A percentile compares a stretch with the other conserved stretches of the same genome.
These are phyloP conservation scores for Meloidogyne floridensis DNA, from an alignment of 1,140 invertebrate genomes.

Conservation along the genomic window DNA sequence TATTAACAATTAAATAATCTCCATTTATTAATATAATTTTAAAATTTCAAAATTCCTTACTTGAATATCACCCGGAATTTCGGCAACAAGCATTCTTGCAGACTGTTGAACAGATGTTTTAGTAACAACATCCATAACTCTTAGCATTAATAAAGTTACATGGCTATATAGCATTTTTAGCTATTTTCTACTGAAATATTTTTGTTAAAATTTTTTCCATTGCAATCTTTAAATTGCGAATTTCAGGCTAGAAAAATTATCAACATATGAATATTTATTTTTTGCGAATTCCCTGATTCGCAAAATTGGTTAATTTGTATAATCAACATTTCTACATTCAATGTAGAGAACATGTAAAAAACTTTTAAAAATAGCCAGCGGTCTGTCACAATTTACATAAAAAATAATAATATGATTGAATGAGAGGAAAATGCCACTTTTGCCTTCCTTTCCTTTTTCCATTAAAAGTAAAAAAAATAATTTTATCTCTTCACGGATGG, in stretches of 20 bases:
- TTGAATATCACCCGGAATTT: slow-evolving; percentile 65
- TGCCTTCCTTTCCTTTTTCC: neutral
- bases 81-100: slow-evolving; percentile 63
- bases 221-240: too few species aligned
- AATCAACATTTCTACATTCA: too few species aligned
- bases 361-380: neutral
- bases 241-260: too few species aligned
- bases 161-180: slow-evolving; percentile 44
- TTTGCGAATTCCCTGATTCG: too few species aligned
- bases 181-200: neutral
- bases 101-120: slow-evolving; percentile 65
- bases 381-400: neutral
- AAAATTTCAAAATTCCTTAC: slow-evolving; percentile 29
- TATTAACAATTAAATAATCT: too few species aligned
- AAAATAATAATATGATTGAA: neutral
- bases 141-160: slow-evolving; percentile 41
- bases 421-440: neutral
- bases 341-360: neutral
- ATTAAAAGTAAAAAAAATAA: neutral
- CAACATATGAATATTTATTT: too few species aligned
- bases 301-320: too few species aligned
- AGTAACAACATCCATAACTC: slow-evolving; percentile 60
- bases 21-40: neutral
- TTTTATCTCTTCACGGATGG: neutral
- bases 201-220: neutral